Conservation (phyloP, 2,113 vertebrate species). For the Anas platyrhynchos region DNA sequence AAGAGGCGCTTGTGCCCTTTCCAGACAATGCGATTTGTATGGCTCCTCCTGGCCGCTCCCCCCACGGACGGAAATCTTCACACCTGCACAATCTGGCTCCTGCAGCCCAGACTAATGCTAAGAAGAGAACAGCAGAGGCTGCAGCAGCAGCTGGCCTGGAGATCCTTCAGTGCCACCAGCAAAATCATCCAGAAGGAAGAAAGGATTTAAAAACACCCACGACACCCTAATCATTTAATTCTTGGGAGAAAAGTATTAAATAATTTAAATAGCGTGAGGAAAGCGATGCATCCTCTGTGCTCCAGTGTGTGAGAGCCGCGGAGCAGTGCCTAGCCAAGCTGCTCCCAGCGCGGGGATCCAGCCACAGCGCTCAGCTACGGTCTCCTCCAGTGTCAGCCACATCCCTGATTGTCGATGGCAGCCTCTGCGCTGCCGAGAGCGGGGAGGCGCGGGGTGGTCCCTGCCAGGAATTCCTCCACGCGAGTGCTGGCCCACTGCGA, state of each 20-base stretch:
- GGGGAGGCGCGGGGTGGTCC: not conserved
- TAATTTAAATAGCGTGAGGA: conserved; percentile 74
- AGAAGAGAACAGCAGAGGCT: not conserved
- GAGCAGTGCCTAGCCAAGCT: not conserved
- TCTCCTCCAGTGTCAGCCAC: not conserved
- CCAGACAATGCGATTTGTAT: not conserved
- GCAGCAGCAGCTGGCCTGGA: conserved; percentile 37
- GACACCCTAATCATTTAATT: conserved; percentile 10
- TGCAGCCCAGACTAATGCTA: not conserved
- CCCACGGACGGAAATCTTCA: conserved; percentile 21
- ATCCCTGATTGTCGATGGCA: not conserved
- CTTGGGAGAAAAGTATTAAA: conserved; percentile 50
- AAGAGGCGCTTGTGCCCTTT: conserved; percentile 42
- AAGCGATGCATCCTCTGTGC: conserved; percentile 22
- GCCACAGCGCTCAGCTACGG: not conserved
- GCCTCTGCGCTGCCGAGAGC: not conserved
- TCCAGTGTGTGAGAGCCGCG: conserved; percentile 44
- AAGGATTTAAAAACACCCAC: not conserved
- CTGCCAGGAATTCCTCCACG: not conserved
- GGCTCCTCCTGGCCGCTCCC: not conserved
- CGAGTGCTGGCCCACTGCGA: not conserved
- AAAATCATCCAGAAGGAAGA: conserved; percentile 24
- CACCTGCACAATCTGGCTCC: not conserved
- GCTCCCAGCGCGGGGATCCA: not conserved
- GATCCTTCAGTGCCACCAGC: conserved; percentile 33